Percentiles rank a stretch among this genome's conserved stretches.
Conservation (phyloP, 2,113 vertebrate genomes). For the Falco punctatus region DNA sequence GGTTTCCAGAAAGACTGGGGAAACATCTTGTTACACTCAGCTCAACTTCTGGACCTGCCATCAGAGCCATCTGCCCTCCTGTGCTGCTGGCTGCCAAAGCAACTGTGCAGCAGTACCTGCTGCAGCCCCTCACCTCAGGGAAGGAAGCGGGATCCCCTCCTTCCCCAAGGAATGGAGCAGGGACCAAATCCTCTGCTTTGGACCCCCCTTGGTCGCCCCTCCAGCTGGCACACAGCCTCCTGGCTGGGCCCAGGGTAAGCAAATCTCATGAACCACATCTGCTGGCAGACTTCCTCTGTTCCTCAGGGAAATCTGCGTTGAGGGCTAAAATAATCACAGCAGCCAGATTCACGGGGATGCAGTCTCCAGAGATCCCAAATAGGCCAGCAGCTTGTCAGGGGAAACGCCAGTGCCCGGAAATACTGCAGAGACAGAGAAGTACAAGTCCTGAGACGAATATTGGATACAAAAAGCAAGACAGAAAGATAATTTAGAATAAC, state of each 20-base stretch:
- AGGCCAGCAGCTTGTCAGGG: neutral
- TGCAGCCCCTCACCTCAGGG: rapidly evolving
- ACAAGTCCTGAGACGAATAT: neutral
- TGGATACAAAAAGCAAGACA: neutral
- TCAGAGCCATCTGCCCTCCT: neutral
- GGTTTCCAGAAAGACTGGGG: neutral
- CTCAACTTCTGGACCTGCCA: neutral
- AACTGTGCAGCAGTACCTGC: neutral
- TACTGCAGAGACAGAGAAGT: neutral
- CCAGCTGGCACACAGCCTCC: neutral
- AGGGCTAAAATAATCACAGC: neutral
- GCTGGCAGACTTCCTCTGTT: neutral
- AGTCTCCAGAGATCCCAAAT: neutral
- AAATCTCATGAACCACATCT: rapidly evolving
- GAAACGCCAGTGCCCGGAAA: neutral
- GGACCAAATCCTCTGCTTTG: neutral
- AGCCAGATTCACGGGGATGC: neutral
- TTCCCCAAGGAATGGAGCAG: neutral
- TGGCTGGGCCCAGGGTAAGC: rapidly evolving
- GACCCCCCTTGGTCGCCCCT: neutral
- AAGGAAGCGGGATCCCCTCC: neutral
- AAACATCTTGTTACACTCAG: neutral
- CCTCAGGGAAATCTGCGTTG: rapidly evolving
- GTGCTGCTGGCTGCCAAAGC: rapidly evolving
- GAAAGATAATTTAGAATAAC: neutral